Evolutionary conservation across 1,140 invertebrate species (phyloP).

Genomic region (Sinella curviseta): DNA sequence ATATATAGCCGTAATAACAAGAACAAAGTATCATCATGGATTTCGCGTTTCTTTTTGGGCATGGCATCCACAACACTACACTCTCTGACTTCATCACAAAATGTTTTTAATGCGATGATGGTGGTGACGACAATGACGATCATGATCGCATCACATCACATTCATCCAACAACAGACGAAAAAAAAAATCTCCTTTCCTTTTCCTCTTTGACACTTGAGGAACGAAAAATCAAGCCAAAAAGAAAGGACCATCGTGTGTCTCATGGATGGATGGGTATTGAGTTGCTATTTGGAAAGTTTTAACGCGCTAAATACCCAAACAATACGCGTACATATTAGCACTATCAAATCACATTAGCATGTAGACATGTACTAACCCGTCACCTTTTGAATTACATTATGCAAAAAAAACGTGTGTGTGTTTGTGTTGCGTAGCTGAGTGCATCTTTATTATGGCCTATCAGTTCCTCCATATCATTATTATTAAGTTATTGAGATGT

Average conservation of each 20-base stretch:
- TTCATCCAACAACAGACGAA: too few species aligned
- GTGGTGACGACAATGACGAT: not conserved
- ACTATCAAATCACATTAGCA: too few species aligned
- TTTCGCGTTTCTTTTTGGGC: slow-evolving; percentile 1
- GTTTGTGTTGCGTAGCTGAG: not conserved
- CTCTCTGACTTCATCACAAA: not conserved
- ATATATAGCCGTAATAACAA: slow-evolving; percentile 3
- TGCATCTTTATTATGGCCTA: not conserved
- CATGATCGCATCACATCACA: slow-evolving; percentile 3
- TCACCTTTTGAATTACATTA: not conserved
- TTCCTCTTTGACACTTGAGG: too few species aligned
- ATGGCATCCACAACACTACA: not conserved
- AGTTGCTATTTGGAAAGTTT: too few species aligned
- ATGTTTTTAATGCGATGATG: not conserved
- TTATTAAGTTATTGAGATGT: not conserved
- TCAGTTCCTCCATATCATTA: not conserved
- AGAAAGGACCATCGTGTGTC: too few species aligned
- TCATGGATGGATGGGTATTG: too few species aligned
- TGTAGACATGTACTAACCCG: not conserved
- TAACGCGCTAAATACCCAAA: too few species aligned
- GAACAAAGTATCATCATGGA: not conserved
- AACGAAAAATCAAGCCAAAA: too few species aligned
- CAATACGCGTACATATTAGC: too few species aligned
- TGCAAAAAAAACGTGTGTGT: not conserved
- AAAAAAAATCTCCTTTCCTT: too few species aligned